Evolutionary conservation across 1,140 invertebrate species (phyloP), one percentile per base, ranked within the genome.

Genomic region (Pseudomyrmex concolor): DNA sequence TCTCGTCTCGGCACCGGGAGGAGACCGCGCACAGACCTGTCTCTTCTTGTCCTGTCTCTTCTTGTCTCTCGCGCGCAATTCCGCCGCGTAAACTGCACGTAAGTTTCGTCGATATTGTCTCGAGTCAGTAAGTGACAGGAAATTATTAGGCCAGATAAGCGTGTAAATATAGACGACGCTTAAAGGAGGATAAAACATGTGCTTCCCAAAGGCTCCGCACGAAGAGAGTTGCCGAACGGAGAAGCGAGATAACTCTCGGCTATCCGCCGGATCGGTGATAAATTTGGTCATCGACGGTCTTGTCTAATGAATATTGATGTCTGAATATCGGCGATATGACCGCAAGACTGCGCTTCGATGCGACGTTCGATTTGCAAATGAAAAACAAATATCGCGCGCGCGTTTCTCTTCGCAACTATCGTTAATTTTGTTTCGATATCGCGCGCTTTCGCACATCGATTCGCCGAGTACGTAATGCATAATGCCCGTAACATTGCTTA

Each of bases 121-220:
- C 67, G 67, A 82, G 78, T 63, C 71, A 82, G 78, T 82, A 82
- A 82, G 78, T 60, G 68, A 82, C 67, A 64, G 78, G 78, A 73
- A 82, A 82, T 82, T 82, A 82, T 72, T 73, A 82, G 70, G 78
- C 70, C 71, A 74, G 71, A 74, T 74, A 82, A 82, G 78, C 78
- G 70, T 74, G 70, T 62, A 74, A 82, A 82, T 82, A 74, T 74
- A 59, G 57, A 22, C 55, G 50, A 15, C 59, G 60, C 57, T 63
- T 55, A 62, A 63, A 43, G 48, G 70, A 43, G 57, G 48, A 74
- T 72, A 45, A 64, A 74, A 74, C 67, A 59, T n/a, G 45, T n/a
- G 48, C 71, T 45, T 74, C 5, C 15, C 48, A 45, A 25, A 43
- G 22, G 43, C 19, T 70, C 17, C 3, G 34, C 5, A 1, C 34